Evolutionary conservation across 2,113 vertebrate species (phyloP).

Genomic region (Gopherus flavomarginatus): DNA sequence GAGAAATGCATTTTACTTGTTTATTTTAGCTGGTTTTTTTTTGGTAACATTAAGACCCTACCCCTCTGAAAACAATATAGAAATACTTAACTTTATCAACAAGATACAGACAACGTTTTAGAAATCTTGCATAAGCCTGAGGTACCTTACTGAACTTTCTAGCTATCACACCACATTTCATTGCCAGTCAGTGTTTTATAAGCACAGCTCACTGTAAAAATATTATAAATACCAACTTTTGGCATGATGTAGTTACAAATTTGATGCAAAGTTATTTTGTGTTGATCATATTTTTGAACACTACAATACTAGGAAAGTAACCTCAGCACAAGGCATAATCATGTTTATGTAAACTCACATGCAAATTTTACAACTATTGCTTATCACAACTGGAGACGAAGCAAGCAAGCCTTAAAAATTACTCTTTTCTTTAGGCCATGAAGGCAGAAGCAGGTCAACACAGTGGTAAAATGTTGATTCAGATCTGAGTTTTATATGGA

Average conservation of each 20-base stretch:
- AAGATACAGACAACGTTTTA: background rate
- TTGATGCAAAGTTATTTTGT: background rate
- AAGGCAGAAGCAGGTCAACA: background rate
- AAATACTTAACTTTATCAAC: background rate
- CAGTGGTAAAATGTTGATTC: background rate
- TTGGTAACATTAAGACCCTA: background rate
- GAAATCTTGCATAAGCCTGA: background rate
- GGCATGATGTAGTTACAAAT: background rate
- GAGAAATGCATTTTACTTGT: background rate
- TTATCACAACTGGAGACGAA: background rate
- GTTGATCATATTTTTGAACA: conserved; percentile 3
- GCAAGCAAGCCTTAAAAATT: background rate
- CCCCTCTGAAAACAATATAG: background rate
- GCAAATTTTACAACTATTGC: background rate
- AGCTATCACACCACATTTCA: conserved; percentile 15
- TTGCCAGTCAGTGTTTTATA: background rate
- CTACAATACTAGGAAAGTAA: conserved; percentile 18
- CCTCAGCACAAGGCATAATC: conserved; percentile 15
- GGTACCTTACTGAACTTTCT: background rate
- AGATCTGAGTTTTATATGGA: background rate
- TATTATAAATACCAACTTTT: conserved; percentile 15
- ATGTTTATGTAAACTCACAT: background rate
- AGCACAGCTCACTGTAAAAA: background rate
- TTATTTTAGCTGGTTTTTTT: background rate
- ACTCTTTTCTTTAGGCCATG: background rate